A percentile compares a stretch with the other conserved stretches of the same genome.
These are phyloP conservation scores for Leptodactylus fuscus DNA, from an alignment of 2,113 vertebrate species.

Conservation along the genomic window DNA sequence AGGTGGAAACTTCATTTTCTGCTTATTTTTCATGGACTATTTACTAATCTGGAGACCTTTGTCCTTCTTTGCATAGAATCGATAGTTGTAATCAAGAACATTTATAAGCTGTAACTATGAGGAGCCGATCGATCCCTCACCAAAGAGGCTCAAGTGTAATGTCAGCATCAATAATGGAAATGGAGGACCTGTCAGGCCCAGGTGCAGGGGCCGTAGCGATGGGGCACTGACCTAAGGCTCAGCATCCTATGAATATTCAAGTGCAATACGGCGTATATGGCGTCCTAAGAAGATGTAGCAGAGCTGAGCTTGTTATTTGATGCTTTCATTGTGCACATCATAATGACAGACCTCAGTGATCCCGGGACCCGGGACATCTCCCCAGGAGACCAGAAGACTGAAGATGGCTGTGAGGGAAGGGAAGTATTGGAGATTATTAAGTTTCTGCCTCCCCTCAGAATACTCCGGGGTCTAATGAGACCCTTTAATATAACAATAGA, in stretches of 20 bases:
- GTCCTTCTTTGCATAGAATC: conserved; percentile 9
- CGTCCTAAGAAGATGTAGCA: not conserved
- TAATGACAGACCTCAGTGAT: too few species aligned
- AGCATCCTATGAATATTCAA: too few species aligned
- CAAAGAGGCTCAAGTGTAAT: not conserved
- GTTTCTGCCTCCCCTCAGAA: too few species aligned
- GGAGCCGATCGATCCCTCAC: conserved; percentile 16
- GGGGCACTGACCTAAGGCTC: not conserved
- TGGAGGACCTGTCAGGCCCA: conserved; percentile 11
- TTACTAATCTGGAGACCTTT: not conserved
- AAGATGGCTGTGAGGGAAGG: too few species aligned
- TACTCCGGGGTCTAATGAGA: too few species aligned
- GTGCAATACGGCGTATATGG: too few species aligned
- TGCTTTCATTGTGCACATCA: too few species aligned
- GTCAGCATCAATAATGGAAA: conserved; percentile 38
- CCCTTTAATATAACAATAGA: too few species aligned
- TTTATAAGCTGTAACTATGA: conserved; percentile 57
- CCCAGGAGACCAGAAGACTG: too few species aligned
- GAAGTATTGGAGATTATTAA: too few species aligned
- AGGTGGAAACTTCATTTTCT: not conserved
- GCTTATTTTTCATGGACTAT: not conserved
- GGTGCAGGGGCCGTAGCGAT: not conserved
- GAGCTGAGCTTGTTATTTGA: not conserved
- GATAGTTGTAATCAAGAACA: conserved; percentile 54
- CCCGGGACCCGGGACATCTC: too few species aligned